These are phyloP conservation scores for Apamea sordens DNA, from an alignment of 2,888 invertebrate genomes.

Conservation along the genomic window DNA sequence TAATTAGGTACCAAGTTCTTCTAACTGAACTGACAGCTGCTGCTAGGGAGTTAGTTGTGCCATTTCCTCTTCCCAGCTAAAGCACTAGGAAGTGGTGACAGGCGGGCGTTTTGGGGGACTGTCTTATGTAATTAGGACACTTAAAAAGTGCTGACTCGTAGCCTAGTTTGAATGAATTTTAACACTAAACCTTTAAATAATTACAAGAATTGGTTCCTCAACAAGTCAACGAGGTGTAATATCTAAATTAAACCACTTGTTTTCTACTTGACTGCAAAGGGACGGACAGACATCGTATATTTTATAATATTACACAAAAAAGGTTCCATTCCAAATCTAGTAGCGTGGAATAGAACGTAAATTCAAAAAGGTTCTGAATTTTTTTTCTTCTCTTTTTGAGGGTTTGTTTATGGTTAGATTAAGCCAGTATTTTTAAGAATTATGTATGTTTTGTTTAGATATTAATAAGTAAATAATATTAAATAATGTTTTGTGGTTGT, in stretches of 20 bases:
- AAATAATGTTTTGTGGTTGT: neutral
- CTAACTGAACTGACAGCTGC: neutral
- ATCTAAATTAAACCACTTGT: conserved; percentile 18
- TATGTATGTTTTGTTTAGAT: neutral
- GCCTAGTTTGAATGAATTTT: neutral
- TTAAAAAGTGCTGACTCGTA: too few species aligned
- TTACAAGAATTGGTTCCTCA: neutral
- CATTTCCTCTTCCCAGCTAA: neutral
- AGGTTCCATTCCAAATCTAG: conserved; percentile 40
- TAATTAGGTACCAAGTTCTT: neutral
- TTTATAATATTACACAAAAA: conserved; percentile 47
- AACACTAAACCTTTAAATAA: neutral
- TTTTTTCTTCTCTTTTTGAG: conserved; percentile 9
- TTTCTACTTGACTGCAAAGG: conserved; percentile 40
- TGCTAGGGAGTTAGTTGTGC: neutral
- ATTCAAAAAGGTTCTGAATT: conserved; percentile 24
- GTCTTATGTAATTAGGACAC: too few species aligned
- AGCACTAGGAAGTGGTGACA: neutral
- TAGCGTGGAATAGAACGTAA: conserved; percentile 60
- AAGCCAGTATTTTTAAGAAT: neutral
- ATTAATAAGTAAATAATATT: neutral
- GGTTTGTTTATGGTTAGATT: conserved; percentile 37
- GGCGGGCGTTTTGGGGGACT: neutral
- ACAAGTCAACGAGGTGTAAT: neutral
- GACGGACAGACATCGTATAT: conserved; percentile 28